These are phyloP conservation scores for Talpa occidentalis DNA, from an alignment of 2,113 vertebrate genomes.

Conservation along the genomic window DNA sequence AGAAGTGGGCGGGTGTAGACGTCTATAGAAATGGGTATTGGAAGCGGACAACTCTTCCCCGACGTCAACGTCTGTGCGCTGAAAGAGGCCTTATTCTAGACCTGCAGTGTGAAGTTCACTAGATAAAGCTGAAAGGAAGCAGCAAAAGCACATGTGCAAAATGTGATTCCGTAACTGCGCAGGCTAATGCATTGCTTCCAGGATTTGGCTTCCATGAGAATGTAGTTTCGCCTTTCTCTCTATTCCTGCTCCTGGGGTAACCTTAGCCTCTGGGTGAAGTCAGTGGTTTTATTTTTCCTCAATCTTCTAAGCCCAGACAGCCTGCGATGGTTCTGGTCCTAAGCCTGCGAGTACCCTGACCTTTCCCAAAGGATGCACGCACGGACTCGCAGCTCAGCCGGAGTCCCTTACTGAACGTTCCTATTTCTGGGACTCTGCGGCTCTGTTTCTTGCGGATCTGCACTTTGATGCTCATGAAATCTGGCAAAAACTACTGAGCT, in stretches of 20 bases:
- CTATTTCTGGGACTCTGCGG: neutral
- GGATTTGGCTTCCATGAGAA: neutral
- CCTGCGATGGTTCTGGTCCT: neutral
- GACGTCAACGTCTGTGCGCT: neutral
- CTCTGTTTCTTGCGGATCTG: neutral
- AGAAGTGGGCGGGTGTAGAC: neutral
- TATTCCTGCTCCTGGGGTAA: neutral
- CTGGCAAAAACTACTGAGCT: neutral
- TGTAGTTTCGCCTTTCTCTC: neutral
- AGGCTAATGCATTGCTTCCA: neutral
- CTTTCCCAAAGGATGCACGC: neutral
- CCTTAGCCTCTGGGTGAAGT: neutral
- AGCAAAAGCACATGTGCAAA: neutral
- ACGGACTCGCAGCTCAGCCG: neutral
- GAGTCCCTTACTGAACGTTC: neutral
- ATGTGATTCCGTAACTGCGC: neutral
- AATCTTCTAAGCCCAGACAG: neutral
- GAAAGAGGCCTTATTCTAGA: neutral
- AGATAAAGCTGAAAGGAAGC: neutral
- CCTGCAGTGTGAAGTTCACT: neutral
- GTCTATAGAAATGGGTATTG: neutral
- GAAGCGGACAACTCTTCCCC: neutral
- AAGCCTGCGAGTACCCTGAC: neutral
- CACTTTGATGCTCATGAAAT: neutral
- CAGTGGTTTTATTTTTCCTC: neutral